Evolutionary conservation across 2,113 vertebrate genomes (phyloP).

Genomic region (Paedocypris sp.): DNA sequence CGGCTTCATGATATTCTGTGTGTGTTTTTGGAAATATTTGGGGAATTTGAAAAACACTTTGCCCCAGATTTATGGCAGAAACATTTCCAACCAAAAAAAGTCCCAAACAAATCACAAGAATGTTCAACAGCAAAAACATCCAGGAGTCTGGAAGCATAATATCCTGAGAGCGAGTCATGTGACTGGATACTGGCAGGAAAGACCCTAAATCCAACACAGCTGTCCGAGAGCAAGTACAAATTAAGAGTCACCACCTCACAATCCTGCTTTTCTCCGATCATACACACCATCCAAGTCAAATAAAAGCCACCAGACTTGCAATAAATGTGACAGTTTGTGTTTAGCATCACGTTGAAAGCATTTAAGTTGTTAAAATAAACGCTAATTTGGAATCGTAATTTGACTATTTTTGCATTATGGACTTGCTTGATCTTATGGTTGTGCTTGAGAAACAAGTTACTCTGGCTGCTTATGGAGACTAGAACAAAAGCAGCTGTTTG

Average conservation of each 20-base stretch:
- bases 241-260: background rate
- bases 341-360: background rate
- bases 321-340: no score
- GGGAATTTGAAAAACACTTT: no score
- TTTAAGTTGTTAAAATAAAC: background rate
- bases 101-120: background rate
- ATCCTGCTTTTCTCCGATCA: no score
- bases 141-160: background rate
- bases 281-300: background rate
- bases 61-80: no score
- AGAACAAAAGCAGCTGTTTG: conserved; percentile 25
- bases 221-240: background rate
- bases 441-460: conserved; percentile 14
- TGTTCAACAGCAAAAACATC: background rate
- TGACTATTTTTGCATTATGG: background rate
- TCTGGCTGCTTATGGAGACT: conserved; percentile 22
- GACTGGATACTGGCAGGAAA: background rate
- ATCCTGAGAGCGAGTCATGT: background rate
- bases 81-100: background rate
- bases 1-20: no score
- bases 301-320: background rate
- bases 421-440: background rate
- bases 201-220: background rate
- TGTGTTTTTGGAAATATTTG: no score
- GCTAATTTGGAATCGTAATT: conserved; percentile 1